These are phyloP conservation scores for Phataginus tetradactyla DNA, from an alignment of 2,797 vertebrate species.

Conservation along the genomic window DNA sequence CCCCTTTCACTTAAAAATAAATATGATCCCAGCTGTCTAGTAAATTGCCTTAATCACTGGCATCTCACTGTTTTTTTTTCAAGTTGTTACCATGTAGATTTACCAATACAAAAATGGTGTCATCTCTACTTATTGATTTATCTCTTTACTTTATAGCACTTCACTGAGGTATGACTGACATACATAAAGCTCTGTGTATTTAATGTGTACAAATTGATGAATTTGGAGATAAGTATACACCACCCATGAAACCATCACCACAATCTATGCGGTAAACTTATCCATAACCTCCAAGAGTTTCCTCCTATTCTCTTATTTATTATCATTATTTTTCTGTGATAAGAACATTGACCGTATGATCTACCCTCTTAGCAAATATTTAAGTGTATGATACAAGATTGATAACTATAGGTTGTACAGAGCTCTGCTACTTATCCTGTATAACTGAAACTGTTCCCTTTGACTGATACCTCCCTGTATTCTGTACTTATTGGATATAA, in stretches of 20 bases:
- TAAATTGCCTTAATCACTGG: constrained; percentile 64
- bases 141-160: neutral
- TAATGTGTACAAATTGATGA: neutral
- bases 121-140: neutral
- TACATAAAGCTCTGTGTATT: neutral
- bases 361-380: neutral
- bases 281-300: neutral
- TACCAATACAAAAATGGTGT: constrained; percentile 39
- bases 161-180: neutral
- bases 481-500: neutral
- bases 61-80: constrained; percentile 17
- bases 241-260: neutral
- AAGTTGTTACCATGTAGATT: neutral
- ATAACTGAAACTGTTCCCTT: neutral
- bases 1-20: constrained; percentile 62
- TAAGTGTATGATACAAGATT: neutral
- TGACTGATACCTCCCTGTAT: neutral
- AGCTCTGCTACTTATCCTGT: neutral
- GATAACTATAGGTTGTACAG: neutral
- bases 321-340: neutral
- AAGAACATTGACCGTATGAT: neutral
- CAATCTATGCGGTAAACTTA: neutral
- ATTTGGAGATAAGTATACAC: neutral
- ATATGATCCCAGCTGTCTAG: constrained; percentile 63
- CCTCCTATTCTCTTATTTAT: neutral